Percentiles rank a stretch among this genome's conserved stretches.
Evolutionary conservation across 2,888 invertebrate genomes (phyloP).

Genomic region (Notodonta ziczac): DNA sequence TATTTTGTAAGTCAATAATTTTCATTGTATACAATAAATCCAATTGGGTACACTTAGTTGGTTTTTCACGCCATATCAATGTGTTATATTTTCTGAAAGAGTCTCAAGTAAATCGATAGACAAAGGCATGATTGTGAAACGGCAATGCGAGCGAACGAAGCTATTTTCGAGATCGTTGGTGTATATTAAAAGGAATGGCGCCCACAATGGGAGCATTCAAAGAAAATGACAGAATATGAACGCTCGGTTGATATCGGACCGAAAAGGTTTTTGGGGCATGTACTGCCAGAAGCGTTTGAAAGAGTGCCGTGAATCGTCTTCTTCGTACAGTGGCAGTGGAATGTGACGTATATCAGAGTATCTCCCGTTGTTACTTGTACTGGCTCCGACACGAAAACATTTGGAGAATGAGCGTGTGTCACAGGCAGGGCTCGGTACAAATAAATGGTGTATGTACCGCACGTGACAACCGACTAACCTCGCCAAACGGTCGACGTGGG

Average conservation of each 20-base stretch:
- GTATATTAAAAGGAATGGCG: slow-evolving; percentile 39
- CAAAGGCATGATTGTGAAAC: slow-evolving; percentile 33
- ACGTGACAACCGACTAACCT: slow-evolving; percentile 43
- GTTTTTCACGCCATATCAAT: slow-evolving; percentile 4
- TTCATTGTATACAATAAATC: too few species aligned
- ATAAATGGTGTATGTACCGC: slow-evolving; percentile 56
- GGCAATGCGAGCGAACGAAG: slow-evolving; percentile 34
- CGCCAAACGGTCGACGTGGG: slow-evolving; percentile 35
- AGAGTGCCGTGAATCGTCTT: slow-evolving; percentile 48
- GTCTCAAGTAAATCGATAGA: background rate
- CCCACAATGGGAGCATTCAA: slow-evolving; percentile 41
- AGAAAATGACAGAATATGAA: slow-evolving; percentile 46
- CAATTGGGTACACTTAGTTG: too few species aligned
- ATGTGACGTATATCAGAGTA: slow-evolving; percentile 45
- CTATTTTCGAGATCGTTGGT: slow-evolving; percentile 42
- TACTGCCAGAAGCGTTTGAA: slow-evolving; percentile 41
- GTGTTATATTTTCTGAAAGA: slow-evolving; percentile 18
- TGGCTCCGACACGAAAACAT: slow-evolving; percentile 58
- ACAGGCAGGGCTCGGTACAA: slow-evolving; percentile 50
- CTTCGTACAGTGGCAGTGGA: slow-evolving; percentile 34
- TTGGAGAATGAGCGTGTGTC: slow-evolving; percentile 62
- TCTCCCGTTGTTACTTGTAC: slow-evolving; percentile 38
- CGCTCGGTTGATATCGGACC: slow-evolving; percentile 35
- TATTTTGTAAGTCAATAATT: too few species aligned
- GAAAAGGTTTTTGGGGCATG: slow-evolving; percentile 46